Evolutionary conservation across 2,888 invertebrate species (phyloP), one percentile per base, ranked within the genome.

Genomic region (Tolmerus cingulatus): DNA sequence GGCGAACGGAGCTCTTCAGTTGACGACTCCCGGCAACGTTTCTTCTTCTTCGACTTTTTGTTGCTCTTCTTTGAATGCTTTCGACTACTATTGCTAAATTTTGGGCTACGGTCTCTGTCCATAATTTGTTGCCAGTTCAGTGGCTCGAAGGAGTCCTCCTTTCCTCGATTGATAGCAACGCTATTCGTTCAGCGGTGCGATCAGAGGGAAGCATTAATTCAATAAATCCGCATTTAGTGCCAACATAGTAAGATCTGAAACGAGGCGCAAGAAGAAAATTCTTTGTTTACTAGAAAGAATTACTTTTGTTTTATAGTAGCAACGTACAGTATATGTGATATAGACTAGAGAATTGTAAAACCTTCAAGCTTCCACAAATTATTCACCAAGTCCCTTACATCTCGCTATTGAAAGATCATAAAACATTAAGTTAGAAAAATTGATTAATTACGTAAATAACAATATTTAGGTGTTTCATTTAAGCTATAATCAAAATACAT

Each of bases 1-100:
- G 51, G 74, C 46, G 84, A 55, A 27, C 79, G 82, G 16, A 12
- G 37, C 1, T 79, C 85, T 12, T 57, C 82, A 9, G 66, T 27
- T 66, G 86, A 77, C 23, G 86, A 84, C 27, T 87, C 89, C 23
- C 88, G 88, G 79, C 89, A 89, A 57, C 88, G 89, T 87, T 89
- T 88, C 46, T 87, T 89, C 88, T 88, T 89, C 84, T 89, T 90
- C 16, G 88, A 87, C 87, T 89, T 90, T 87, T 88, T 89, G 46
- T 85, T 89, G 74, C 84, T 86, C 87, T 89, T 90, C 55, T 89
- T 89, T 51, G 88, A 87, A 86, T 89, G 89, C 86, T 89, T 89
- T 86, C 88, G 88, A 86, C 76, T 88, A 76, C 88, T 89, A 81
- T 87, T 88, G 77, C 85, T 74, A 85, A 85, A 87, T 87, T 88